A percentile compares a stretch with the other conserved stretches of the same genome.
Evolutionary conservation across 2,113 vertebrate genomes (phyloP).

Genomic region (Otus sunia): DNA sequence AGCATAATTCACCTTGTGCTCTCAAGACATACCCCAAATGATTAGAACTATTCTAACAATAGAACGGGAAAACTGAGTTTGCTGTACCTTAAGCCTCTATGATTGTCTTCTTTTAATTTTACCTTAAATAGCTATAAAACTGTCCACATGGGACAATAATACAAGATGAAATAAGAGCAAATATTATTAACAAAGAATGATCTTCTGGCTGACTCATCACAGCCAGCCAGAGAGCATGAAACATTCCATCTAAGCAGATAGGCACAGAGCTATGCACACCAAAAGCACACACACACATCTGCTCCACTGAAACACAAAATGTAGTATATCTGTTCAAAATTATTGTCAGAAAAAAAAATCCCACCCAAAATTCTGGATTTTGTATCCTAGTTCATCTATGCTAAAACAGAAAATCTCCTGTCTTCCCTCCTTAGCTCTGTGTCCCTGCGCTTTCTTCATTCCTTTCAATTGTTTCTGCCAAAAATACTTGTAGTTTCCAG

Average conservation of each 20-base stretch:
- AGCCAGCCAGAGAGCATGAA: not conserved
- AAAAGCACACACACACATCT: not conserved
- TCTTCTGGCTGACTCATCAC: not conserved
- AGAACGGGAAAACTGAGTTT: not conserved
- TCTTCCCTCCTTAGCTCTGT: not conserved
- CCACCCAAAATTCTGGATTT: not conserved
- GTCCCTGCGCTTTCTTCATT: not conserved
- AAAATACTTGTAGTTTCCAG: slow-evolving; percentile 24
- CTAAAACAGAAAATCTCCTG: not conserved
- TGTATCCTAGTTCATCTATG: not conserved
- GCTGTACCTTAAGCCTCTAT: not conserved
- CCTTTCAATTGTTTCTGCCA: not conserved
- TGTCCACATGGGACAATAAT: not conserved
- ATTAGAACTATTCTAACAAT: not conserved
- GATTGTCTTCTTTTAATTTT: not conserved
- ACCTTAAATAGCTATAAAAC: not conserved
- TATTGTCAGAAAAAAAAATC: not conserved
- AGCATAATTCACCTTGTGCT: not conserved
- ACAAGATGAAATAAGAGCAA: not conserved
- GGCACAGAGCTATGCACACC: not conserved
- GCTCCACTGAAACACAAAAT: not conserved
- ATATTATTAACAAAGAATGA: not conserved
- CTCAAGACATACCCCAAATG: not conserved
- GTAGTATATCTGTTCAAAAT: not conserved
- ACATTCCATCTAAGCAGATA: not conserved